These are phyloP conservation scores for Pristionchus fissidentatus DNA, from an alignment of 2,888 invertebrate genomes.

Conservation along the genomic window DNA sequence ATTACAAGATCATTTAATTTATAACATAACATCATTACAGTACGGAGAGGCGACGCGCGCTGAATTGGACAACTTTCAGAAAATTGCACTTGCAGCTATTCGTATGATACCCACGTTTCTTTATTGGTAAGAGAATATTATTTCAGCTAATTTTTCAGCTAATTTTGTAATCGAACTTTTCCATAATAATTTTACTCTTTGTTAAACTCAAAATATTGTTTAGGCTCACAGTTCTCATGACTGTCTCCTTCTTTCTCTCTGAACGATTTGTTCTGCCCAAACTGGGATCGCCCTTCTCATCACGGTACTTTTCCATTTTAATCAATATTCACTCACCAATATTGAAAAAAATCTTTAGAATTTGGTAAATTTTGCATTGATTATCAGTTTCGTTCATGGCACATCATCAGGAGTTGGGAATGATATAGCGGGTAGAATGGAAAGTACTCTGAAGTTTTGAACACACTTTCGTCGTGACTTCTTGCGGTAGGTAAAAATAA, in stretches of 20 bases:
- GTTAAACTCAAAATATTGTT: background rate
- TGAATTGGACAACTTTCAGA: constrained; percentile 56
- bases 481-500: background rate
- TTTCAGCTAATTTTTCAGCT: background rate
- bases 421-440: too few relatives aligned
- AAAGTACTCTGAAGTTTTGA: too few relatives aligned
- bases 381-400: too few relatives aligned
- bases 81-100: constrained; percentile 60
- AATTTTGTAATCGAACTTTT: background rate
- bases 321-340: background rate
- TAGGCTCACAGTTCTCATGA: constrained; percentile 59
- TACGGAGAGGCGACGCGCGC: constrained; percentile 55
- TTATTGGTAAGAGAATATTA: constrained; percentile 52
- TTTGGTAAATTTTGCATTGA: too few relatives aligned
- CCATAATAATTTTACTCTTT: background rate
- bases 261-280: constrained; percentile 64
- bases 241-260: constrained; percentile 57
- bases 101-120: constrained; percentile 57
- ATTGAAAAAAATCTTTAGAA: too few relatives aligned
- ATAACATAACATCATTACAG: background rate
- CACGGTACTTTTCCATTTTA: constrained; percentile 23
- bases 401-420: too few relatives aligned
- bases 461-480: background rate
- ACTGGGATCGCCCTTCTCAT: constrained; percentile 60
- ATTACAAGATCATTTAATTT: too few relatives aligned